These are phyloP conservation scores for Torymus aiolomorphi DNA, from an alignment of 2,888 invertebrate genomes.

Conservation along the genomic window DNA sequence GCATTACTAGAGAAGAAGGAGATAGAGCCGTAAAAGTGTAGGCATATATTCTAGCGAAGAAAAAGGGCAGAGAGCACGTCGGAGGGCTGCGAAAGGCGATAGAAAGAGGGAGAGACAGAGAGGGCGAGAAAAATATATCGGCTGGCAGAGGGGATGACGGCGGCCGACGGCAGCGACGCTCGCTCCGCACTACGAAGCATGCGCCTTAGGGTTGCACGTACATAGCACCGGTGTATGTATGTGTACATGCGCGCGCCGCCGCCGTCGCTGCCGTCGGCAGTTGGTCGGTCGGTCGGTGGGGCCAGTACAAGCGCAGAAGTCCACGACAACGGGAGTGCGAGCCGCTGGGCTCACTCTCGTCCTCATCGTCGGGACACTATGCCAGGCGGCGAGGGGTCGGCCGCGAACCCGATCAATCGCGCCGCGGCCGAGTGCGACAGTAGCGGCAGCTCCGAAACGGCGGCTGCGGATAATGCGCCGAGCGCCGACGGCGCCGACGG, in stretches of 20 bases:
- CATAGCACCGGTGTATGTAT: too few species aligned
- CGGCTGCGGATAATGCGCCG: constrained; percentile 61
- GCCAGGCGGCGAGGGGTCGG: constrained; percentile 75
- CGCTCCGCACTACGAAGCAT: not conserved
- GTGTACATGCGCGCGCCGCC: too few species aligned
- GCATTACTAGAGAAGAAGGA: constrained; percentile 2
- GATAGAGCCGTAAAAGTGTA: constrained; percentile 11
- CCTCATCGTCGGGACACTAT: constrained; percentile 60
- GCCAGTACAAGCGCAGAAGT: constrained; percentile 72
- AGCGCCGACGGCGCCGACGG: constrained; percentile 60
- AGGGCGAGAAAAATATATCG: constrained; percentile 56
- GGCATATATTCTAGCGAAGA: too few species aligned
- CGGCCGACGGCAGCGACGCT: not conserved
- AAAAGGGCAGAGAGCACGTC: constrained; percentile 15
- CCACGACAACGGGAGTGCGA: constrained; percentile 69
- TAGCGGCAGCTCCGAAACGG: constrained; percentile 58
- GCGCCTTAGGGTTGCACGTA: not conserved
- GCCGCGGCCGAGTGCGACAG: constrained; percentile 56
- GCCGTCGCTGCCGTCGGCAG: too few species aligned
- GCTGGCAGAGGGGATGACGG: constrained; percentile 60
- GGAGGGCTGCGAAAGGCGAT: constrained; percentile 24
- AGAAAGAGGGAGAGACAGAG: constrained; percentile 44
- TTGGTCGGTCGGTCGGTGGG: too few species aligned
- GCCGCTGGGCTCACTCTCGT: not conserved
- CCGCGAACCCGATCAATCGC: constrained; percentile 67